Evolutionary conservation across 1,140 invertebrate genomes (phyloP), one percentile per base, ranked within the genome.

Genomic region (Tenebrio molitor): DNA sequence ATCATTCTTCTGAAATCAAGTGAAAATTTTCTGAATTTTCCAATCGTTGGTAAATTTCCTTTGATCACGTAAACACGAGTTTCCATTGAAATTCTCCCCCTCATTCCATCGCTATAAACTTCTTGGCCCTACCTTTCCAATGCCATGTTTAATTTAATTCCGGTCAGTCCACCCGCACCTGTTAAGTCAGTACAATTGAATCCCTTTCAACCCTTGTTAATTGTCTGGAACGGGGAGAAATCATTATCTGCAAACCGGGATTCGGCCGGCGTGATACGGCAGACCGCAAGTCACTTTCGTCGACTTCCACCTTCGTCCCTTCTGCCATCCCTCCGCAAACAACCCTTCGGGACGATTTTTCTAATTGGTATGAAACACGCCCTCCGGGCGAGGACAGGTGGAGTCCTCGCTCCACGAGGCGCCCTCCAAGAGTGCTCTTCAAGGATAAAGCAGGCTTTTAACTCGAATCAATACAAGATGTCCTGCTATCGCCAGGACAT

Each of bases 191-290:
- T 76, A 81, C 78, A 81, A 81, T 81, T 81, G 81, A 80, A 82
- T 81, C 79, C 79, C 75, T 81, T 79, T 79, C 77, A 78, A 82
- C 81, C 81, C 81, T 82, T 77, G 81, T 82, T 82, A 82, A 82
- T 81, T 82, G 80, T 81, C 79, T 78, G 77, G 77, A 80, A 81
- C 75, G 74, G 76, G 76, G 78, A 80, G 81, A 81, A 80, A 82
- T 82, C 81, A 82, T 82, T 82, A 82, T 81, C 74, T 72, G 63
- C 69, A 70, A 76, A 71, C 74, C 72, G 75, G 76, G 58, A 64
- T 42, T 73, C 53, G 65, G 69, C 23, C 71, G 39, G 16, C 77
- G 79, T 80, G 79, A 79, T 79, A 76, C 75, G 74, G 23, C 66
- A 70, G 73, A 78, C 78, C 79, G 68, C 79, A 81, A 81, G 78